A percentile compares a stretch with the other conserved stretches of the same genome.
These are phyloP conservation scores for Mesoligia furuncula DNA, from an alignment of 2,888 invertebrate species.

Conservation along the genomic window DNA sequence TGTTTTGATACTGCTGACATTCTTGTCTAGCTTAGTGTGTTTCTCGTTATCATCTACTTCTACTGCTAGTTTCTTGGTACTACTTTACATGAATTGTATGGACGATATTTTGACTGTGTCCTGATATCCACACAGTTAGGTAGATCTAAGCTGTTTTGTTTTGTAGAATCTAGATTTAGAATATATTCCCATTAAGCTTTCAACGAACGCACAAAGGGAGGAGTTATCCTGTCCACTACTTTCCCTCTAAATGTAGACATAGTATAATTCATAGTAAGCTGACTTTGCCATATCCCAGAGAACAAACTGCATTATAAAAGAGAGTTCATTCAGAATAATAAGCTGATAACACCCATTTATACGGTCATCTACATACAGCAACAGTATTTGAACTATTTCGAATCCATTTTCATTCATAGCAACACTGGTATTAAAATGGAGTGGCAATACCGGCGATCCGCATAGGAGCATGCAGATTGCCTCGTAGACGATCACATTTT, in stretches of 20 bases:
- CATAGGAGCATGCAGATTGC: conserved; percentile 73
- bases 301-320: conserved; percentile 22
- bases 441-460: conserved; percentile 65
- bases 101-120: background rate
- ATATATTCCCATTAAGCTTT: background rate
- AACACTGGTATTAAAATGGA: conserved; percentile 64
- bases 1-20: conserved; percentile 39
- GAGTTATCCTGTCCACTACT: background rate
- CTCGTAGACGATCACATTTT: conserved; percentile 74
- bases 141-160: conserved; percentile 1
- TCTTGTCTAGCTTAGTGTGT: conserved; percentile 18
- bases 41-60: background rate
- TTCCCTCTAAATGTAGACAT: background rate
- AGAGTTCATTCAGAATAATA: conserved; percentile 36
- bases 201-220: conserved; percentile 7
- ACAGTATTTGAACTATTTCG: conserved; percentile 48
- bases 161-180: background rate
- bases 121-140: background rate
- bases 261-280: background rate
- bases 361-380: conserved; percentile 36
- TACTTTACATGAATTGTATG: background rate
- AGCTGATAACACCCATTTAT: conserved; percentile 19
- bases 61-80: background rate
- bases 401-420: conserved; percentile 58
- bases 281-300: conserved; percentile 7